Base-by-base conservation (phyloP, 2,888 invertebrate genomes). In the Xanthia icteritia region DNA sequence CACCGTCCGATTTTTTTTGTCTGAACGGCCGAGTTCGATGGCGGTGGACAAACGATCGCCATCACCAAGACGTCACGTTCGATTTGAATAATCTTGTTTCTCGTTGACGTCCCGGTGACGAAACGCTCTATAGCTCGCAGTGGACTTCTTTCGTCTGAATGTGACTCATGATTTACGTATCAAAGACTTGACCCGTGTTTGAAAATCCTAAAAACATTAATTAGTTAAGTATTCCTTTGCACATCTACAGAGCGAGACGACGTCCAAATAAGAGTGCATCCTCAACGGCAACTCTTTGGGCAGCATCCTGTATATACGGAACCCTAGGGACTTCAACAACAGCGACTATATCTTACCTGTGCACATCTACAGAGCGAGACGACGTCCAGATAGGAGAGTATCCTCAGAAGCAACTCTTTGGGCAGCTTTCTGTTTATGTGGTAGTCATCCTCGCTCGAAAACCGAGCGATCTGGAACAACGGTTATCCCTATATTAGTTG, bases 171-270 rank as follows among this genome's bases (percentile, higher is more conserved):
- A n/a, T 51, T 51, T 45, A 45, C 45, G 5, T 48, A 17, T 48
- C 48, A 48, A 45, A 48, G 51, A 23, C 51, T 51, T 51, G 51
- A 23, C 23, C 9, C 8, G 23, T 9, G 23, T 11, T 54, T 54
- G 9, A 54, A 23, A 54, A 54, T 5, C n/a, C 56, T 13, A 13
- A 13, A 56, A 11, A n/a, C n/a, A n/a, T n/a, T n/a, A n/a, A 56
- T n/a, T 56, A n/a, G 6, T 58, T n/a, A 11, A 1, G 11, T 42
- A 56, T 96, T 97, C 88, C 97, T 99, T 99, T 84, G 99, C n/a
- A n/a, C n/a, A n/a, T n/a, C 99, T 97, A 93, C 99, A 99, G 88
- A 99, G 97, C n/a, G 99, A 99, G 54, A 99, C 98, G 69, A 99
- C 99, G 94, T 99, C 99, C 93, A 99, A 97, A 94, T 99, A 99